Conservation (phyloP, 2,888 invertebrate species). For the Venusia cambrica region DNA sequence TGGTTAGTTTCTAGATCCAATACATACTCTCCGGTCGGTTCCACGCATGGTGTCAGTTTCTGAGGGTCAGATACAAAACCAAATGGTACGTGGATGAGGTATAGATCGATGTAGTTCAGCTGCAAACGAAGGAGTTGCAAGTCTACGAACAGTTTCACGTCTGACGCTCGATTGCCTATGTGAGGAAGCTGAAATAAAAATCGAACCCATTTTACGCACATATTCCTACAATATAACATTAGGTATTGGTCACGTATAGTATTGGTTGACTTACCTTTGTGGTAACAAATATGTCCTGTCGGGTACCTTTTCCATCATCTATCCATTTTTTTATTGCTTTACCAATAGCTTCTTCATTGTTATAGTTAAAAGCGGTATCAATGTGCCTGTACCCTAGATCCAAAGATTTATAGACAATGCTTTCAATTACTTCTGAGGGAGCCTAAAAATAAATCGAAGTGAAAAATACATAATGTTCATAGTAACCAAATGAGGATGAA, state of each 20-base stretch:
- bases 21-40: constrained; percentile 81
- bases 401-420: constrained; percentile 83
- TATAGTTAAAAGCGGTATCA: constrained; percentile 90
- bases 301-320: constrained; percentile 80
- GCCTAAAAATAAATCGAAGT: constrained; percentile 77
- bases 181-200: constrained; percentile 81
- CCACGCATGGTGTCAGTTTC: constrained; percentile 76
- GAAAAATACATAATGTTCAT: too few species aligned
- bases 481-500: constrained; percentile 2
- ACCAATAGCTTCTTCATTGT: constrained; percentile 89
- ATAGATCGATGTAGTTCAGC: constrained; percentile 87
- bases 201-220: too few species aligned
- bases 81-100: constrained; percentile 89
- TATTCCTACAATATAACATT: too few species aligned
- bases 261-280: constrained; percentile 83
- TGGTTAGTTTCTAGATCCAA: constrained; percentile 84
- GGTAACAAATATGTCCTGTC: constrained; percentile 88
- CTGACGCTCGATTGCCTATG: constrained; percentile 84
- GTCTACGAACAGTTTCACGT: constrained; percentile 84
- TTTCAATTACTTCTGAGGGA: constrained; percentile 83
- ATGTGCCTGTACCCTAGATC: constrained; percentile 87
- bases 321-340: constrained; percentile 85
- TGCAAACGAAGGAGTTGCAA: constrained; percentile 84
- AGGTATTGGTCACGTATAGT: neutral
- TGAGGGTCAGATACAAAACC: constrained; percentile 81